Conservation (phyloP, 2,797 vertebrate species). For the Lepus oiostolus region DNA sequence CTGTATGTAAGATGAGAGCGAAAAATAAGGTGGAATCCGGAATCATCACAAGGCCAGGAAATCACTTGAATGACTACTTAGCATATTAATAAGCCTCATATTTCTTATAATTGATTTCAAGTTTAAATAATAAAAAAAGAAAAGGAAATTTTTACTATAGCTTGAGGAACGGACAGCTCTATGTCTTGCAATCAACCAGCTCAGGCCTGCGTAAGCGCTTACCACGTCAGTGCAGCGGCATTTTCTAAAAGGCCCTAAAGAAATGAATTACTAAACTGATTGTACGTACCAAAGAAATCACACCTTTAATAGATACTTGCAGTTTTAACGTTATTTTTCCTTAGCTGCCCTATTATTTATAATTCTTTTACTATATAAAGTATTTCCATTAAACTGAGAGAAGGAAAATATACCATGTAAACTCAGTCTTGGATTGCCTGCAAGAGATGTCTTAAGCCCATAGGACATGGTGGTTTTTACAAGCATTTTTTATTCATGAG, state of each 20-base stretch:
- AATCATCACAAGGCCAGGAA: slow-evolving; percentile 20
- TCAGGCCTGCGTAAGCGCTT: slow-evolving; percentile 57
- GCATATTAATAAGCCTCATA: background rate
- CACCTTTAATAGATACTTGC: slow-evolving; percentile 54
- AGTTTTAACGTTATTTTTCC: slow-evolving; percentile 60
- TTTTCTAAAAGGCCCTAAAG: slow-evolving; percentile 50
- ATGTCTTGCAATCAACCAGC: background rate
- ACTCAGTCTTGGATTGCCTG: background rate
- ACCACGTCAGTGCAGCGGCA: background rate
- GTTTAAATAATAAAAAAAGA: slow-evolving; percentile 54
- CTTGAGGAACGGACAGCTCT: background rate
- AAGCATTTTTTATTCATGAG: slow-evolving; percentile 41
- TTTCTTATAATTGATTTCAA: slow-evolving; percentile 61
- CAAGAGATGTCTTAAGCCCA: slow-evolving; percentile 10
- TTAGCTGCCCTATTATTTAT: slow-evolving; percentile 55
- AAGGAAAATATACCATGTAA: background rate
- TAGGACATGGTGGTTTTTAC: slow-evolving; percentile 52
- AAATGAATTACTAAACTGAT: slow-evolving; percentile 44
- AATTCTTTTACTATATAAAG: slow-evolving; percentile 46
- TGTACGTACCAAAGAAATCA: background rate
- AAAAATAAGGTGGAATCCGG: slow-evolving; percentile 25
- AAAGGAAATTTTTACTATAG: slow-evolving; percentile 17
- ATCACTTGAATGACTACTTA: slow-evolving; percentile 19
- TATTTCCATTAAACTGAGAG: slow-evolving; percentile 27
- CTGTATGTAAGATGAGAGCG: background rate